Conservation (phyloP, 2,888 invertebrate genomes). For the Villa cingulata region DNA sequence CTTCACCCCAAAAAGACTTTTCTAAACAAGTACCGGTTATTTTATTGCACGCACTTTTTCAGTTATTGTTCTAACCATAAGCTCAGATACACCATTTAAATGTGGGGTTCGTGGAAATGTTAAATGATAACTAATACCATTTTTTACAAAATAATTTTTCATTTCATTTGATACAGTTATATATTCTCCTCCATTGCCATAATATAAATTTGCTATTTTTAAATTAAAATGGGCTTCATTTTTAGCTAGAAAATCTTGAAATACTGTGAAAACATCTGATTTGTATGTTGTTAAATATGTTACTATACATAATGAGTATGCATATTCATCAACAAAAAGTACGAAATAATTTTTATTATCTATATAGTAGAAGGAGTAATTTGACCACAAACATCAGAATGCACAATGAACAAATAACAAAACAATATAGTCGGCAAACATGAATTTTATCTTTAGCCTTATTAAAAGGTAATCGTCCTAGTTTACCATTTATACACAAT, state of each 20-base stretch:
- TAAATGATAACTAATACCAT: conserved; percentile 26
- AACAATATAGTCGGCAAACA: conserved; percentile 20
- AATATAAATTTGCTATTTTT: conserved; percentile 22
- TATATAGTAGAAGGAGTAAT: conserved; percentile 21
- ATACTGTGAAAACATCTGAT: conserved; percentile 18
- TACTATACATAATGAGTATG: conserved; percentile 24
- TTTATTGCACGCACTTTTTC: conserved; percentile 28
- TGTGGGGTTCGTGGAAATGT: conserved; percentile 30
- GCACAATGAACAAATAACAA: conserved; percentile 23
- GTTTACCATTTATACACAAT: not conserved
- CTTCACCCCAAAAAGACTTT: conserved; percentile 29
- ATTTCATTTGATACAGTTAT: conserved; percentile 23
- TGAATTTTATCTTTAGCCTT: conserved; percentile 16
- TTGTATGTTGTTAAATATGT: conserved; percentile 22
- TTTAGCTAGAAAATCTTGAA: conserved; percentile 18
- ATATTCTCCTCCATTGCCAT: conserved; percentile 25
- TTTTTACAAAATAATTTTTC: conserved; percentile 22
- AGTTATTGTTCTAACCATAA: conserved; percentile 27
- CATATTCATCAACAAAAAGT: conserved; percentile 14
- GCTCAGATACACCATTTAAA: conserved; percentile 28
- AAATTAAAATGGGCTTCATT: conserved; percentile 20
- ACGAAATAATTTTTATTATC: no score
- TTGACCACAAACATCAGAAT: conserved; percentile 24
- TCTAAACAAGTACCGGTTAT: conserved; percentile 21
- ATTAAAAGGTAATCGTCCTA: not conserved